Evolutionary conservation across 1,140 invertebrate species (phyloP), one percentile per base, ranked within the genome.

Genomic region (Phthorimaea operculella): DNA sequence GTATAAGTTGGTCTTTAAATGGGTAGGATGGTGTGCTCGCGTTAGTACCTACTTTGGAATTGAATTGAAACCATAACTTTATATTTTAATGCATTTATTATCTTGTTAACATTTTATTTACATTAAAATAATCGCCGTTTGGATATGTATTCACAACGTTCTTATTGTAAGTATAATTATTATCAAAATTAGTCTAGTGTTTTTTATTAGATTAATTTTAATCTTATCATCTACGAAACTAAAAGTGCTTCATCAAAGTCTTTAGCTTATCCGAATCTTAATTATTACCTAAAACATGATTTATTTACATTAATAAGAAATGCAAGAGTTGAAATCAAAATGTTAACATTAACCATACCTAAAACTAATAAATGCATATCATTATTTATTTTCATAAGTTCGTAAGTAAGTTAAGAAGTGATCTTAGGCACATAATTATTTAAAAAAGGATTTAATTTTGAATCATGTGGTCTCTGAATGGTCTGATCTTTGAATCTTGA

Each of bases 101-200:
- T 28, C 21, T 28, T 28, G 6, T 4, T 39, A 39, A 39, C 36
- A 39, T 39, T 39, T 12, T 39, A 39, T 39, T 39, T 39, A 39
- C 36, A 39, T 39, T 39, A 39, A 28, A 28, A 28, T 28, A n/a
- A 12, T 39, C n/a, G 36, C n/a, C n/a, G n/a, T n/a, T 10, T 9
- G n/a, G 36, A 39, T 39, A 39, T 39, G 36, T 39, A 39, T 39
- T 39, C 36, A 39, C 36, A 39, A 39, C n/a, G 36, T 39, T 39
- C 4, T 39, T 39, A 39, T n/a, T 12, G 36, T 39, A 39, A 39
- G 36, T 39, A 39, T 9, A 39, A 9, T 39, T 39, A 39, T 39
- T 39, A 39, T 39, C 36, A 39, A 39, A 39, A 39, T 39, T 39
- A 39, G 36, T 39, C 36, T 39, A 39, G 36, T 39, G n/a, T 12